Conservation (phyloP, 1,140 invertebrate species). For the Pachyrhynchus sulphureomaculatus region DNA sequence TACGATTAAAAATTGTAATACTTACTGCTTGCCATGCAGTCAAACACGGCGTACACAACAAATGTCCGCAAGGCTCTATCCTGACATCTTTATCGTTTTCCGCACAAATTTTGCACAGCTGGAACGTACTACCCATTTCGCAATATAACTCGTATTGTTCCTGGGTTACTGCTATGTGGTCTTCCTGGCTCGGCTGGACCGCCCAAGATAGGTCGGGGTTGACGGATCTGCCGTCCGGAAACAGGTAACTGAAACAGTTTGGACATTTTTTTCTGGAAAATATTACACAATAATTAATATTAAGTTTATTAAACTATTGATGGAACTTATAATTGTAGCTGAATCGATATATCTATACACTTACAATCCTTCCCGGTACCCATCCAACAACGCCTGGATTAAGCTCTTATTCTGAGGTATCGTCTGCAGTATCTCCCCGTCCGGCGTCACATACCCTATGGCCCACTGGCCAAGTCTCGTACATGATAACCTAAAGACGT, state of each 20-base stretch:
- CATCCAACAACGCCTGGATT: conserved; percentile 96
- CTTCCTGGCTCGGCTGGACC: conserved; percentile 89
- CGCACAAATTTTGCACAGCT: conserved; percentile 99
- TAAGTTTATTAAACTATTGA: no score
- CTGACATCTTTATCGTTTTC: conserved; percentile 99
- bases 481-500: conserved; percentile 90
- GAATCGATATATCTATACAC: no score
- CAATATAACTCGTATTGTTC: conserved; percentile 99
- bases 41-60: conserved; percentile 95
- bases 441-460: conserved; percentile 98
- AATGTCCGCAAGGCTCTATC: conserved; percentile 98
- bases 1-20: no score
- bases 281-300: no score
- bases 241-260: conserved; percentile 78
- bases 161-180: conserved; percentile 97
- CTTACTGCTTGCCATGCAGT: conserved; percentile 88
- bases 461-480: conserved; percentile 99
- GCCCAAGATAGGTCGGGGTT: conserved; percentile 94
- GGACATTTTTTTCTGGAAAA: no score
- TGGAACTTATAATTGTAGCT: no score
- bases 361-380: conserved; percentile 97
- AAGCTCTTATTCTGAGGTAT: conserved; percentile 99
- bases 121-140: conserved; percentile 99
- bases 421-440: conserved; percentile 98
- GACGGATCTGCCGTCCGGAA: conserved; percentile 90